A percentile compares a stretch with the other conserved stretches of the same genome.
These are phyloP conservation scores for Argyra leucocephala DNA, from an alignment of 2,888 invertebrate species.

Conservation along the genomic window DNA sequence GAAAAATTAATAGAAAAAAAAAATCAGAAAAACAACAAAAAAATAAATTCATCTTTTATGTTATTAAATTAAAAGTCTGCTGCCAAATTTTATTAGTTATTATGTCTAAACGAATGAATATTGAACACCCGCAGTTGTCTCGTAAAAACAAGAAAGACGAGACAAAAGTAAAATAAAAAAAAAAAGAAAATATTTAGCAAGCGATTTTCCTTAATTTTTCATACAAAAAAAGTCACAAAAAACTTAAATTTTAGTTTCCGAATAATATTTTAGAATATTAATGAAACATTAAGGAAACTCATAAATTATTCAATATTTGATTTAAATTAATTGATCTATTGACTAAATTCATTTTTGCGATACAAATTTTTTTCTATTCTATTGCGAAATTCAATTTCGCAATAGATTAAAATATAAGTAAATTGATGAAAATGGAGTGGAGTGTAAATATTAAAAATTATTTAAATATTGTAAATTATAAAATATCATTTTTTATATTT, in stretches of 20 bases:
- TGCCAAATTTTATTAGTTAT: not conserved
- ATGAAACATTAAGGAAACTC: not conserved
- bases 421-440: too few relatives aligned
- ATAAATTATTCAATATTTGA: not conserved
- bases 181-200: not conserved
- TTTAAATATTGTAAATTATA: too few relatives aligned
- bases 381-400: too few relatives aligned
- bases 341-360: too few relatives aligned
- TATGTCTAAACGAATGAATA: not conserved
- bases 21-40: not conserved
- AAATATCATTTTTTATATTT: too few relatives aligned
- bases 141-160: not conserved
- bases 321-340: too few relatives aligned
- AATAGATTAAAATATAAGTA: too few relatives aligned
- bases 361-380: too few relatives aligned
- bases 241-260: not conserved
- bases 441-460: too few relatives aligned
- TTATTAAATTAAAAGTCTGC: slow-evolving; percentile 6
- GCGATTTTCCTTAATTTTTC: too few relatives aligned
- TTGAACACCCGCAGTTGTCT: not conserved
- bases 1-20: not conserved
- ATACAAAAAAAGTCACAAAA: too few relatives aligned
- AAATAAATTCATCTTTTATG: not conserved
- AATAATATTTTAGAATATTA: not conserved
- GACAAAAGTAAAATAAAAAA: not conserved